Percentiles rank a stretch among this genome's conserved stretches.
These are phyloP conservation scores for Nettapus auritus DNA, from an alignment of 2,113 vertebrate genomes.

Conservation along the genomic window DNA sequence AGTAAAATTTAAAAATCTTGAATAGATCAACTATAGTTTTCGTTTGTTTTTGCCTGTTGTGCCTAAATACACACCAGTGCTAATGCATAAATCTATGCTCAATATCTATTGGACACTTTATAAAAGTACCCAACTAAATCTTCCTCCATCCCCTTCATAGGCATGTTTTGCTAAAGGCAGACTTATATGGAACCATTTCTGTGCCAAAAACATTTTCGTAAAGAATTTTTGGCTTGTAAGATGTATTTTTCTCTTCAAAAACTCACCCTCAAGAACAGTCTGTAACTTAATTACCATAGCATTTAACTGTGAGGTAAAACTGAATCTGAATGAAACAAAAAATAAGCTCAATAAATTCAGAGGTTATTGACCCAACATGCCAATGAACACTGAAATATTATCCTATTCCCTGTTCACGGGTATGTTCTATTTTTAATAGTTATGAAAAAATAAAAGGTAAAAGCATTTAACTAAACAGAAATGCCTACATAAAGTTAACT, in stretches of 20 bases:
- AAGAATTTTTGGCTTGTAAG: not conserved
- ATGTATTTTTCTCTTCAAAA: not conserved
- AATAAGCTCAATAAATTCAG: not conserved
- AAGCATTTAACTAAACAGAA: not conserved
- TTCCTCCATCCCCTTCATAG: not conserved
- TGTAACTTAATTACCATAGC: not conserved
- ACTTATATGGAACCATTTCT: not conserved
- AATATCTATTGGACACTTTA: not conserved
- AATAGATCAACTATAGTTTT: not conserved
- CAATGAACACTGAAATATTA: not conserved
- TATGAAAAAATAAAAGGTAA: not conserved
- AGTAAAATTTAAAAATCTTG: not conserved
- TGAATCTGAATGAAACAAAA: not conserved
- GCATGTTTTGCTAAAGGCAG: not conserved
- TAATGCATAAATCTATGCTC: not conserved
- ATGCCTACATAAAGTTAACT: not conserved
- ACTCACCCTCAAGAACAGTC: not conserved
- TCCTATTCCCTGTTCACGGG: not conserved
- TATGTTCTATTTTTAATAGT: not conserved
- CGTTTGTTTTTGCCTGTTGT: fast-evolving
- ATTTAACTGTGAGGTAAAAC: not conserved
- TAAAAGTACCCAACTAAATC: not conserved
- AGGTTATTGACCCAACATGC: fast-evolving
- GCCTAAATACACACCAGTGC: not conserved
- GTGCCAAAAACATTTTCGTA: not conserved